phyloP scores from a whole-genome alignment of 2,888 invertebrate genomes.

The Automeris io region DNA sequence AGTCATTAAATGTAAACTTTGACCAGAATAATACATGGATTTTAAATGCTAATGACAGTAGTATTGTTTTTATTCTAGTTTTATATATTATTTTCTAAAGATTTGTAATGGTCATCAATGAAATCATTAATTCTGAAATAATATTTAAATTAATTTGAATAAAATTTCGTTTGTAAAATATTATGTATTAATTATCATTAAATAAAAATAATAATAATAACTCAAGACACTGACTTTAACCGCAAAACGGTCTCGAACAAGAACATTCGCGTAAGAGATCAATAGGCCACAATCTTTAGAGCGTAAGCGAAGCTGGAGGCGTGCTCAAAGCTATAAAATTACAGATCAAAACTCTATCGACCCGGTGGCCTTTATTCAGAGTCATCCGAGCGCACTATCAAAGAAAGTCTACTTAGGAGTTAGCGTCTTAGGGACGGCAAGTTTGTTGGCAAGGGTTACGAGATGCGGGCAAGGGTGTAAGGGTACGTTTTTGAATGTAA shows the following conservation, averaged over 20 bases:
- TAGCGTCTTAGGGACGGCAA: conserved; percentile 71
- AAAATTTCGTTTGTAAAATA: too few relatives aligned
- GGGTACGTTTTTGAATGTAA: conserved; percentile 72
- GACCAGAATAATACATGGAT: too few relatives aligned
- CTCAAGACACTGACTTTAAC: conserved; percentile 17
- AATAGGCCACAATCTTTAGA: conserved; percentile 60
- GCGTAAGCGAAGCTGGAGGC: conserved; percentile 51
- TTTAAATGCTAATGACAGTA: too few relatives aligned
- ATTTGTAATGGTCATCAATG: too few relatives aligned
- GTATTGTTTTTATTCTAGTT: too few relatives aligned
- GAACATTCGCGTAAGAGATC: conserved; percentile 53
- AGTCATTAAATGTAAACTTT: too few relatives aligned
- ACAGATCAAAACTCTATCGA: conserved; percentile 75
- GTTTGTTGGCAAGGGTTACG: conserved; percentile 69
- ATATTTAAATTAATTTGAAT: too few relatives aligned
- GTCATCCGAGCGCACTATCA: conserved; percentile 73
- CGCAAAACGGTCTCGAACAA: conserved; percentile 38
- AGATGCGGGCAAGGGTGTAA: conserved; percentile 62
- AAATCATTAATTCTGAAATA: too few relatives aligned
- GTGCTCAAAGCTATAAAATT: conserved; percentile 74
- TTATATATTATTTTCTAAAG: too few relatives aligned
- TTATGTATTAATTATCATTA: too few relatives aligned
- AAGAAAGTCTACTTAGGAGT: conserved; percentile 74
- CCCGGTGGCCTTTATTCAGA: conserved; percentile 70
- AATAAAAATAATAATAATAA: too few relatives aligned